Base-by-base conservation (phyloP, 2,113 vertebrate species). In the Protobothrops mucrosquamatus region DNA sequence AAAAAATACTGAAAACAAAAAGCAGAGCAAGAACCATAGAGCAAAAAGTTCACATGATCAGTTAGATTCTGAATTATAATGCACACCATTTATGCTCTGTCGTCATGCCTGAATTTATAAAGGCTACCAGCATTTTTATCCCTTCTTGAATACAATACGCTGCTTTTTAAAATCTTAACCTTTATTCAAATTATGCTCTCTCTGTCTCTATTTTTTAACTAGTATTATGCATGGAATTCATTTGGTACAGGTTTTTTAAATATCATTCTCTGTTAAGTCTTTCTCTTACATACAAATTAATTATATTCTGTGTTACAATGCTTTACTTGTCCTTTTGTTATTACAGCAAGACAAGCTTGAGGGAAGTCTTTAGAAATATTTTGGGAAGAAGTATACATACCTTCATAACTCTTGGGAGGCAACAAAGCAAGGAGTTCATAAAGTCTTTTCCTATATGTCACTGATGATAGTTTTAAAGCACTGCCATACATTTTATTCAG, bases 351-450 rank as follows among this genome's bases (percentile, higher is more conserved):
- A 43, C 74, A 81, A 43, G 20, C 18, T 56, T 56, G 86, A 91
- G 87, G 55, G 7, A 0, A 93, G 9, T 1, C 46, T 8, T 26
- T 2, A 24, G 26, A 23, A 3, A 3, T 87, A 55, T 89, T 14
- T 39, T 56, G 93, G 11, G 74, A 59, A 52, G 86, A 94, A 93
- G 95, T 91, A 96, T 97, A 96, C 97, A 0, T 97, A 99, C 99
- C 99, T 98, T 99, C 97, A 69, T 99, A 99, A 4, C 95, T 97
- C 94, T 98, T 98, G 18, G 99, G 98, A 95, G 99, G 98, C 94
- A 99, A 97, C 94, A 98, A 97, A 95, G 98, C 95, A 56, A 99
- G 97, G 61, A 99, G 96, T 96, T 99, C 98, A 94, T 99, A 99
- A 89, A 99, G 98, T 91, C 98, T 98, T 90, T 98, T 98, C 95